Evolutionary conservation across 2,113 vertebrate species (phyloP).

Genomic region (Ailuropoda melanoleuca): DNA sequence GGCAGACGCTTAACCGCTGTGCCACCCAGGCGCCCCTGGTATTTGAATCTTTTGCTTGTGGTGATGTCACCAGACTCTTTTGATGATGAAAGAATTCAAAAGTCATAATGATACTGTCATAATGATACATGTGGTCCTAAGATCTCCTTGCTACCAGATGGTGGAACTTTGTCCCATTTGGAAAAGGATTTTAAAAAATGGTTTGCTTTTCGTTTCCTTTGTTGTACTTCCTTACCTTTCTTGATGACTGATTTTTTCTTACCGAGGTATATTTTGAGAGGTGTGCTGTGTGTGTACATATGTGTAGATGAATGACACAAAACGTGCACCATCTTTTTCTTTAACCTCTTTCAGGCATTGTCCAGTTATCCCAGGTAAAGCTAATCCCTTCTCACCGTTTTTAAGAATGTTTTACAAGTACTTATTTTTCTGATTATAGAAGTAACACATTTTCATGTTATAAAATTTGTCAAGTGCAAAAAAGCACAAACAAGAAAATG

Average conservation of each 20-base stretch:
- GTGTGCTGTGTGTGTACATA: background rate
- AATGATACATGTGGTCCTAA: background rate
- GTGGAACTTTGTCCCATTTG: background rate
- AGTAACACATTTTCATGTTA: background rate
- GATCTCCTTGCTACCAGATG: background rate
- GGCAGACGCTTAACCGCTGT: too few relatives aligned
- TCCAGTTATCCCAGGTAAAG: background rate
- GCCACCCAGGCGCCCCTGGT: too few relatives aligned
- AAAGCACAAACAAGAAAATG: conserved; percentile 27
- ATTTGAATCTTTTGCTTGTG: background rate
- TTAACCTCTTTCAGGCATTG: background rate
- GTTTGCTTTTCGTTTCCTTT: background rate
- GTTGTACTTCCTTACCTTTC: background rate
- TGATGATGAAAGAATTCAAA: conserved; percentile 19
- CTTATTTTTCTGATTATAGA: conserved; percentile 28
- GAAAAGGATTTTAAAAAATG: background rate
- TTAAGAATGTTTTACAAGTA: background rate
- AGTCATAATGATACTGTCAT: conserved; percentile 48
- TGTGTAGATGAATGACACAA: background rate
- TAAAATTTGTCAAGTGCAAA: background rate
- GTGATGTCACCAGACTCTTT: conserved; percentile 32
- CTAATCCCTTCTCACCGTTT: background rate
- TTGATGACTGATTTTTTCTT: background rate
- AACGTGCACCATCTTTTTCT: background rate
- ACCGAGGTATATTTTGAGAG: background rate